A percentile compares a stretch with the other conserved stretches of the same genome.
phyloP scores from a whole-genome alignment of 1,140 invertebrate species.

The Cylas formicarius region DNA sequence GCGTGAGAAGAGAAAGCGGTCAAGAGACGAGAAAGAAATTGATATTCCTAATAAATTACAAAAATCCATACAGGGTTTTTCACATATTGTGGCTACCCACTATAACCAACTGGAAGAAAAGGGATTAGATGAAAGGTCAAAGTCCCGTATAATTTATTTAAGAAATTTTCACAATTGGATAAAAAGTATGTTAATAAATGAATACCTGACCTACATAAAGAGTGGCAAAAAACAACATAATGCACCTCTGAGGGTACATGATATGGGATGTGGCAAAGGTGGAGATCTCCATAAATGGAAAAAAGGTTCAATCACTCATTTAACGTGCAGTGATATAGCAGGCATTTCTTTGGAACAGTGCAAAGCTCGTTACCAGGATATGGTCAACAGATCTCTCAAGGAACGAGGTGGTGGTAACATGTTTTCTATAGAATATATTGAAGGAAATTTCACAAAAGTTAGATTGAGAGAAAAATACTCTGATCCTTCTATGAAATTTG shows the following conservation, averaged over 20 bases:
- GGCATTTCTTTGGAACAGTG: constrained; percentile 86
- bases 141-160: constrained; percentile 87
- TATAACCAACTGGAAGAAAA: constrained; percentile 80
- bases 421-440: constrained; percentile 87
- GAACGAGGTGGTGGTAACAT: constrained; percentile 37
- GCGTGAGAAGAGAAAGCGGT: not conserved
- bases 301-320: constrained; percentile 70
- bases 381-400: constrained; percentile 41
- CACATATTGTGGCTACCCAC: constrained; percentile 68
- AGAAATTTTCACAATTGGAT: constrained; percentile 99
- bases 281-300: constrained; percentile 98
- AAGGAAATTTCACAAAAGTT: constrained; percentile 85
- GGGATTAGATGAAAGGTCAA: constrained; percentile 66
- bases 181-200: constrained; percentile 87
- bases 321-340: constrained; percentile 95
- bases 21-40: no score
- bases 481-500: constrained; percentile 69
- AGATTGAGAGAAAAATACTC: constrained; percentile 63
- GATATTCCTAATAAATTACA: no score
- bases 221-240: constrained; percentile 53
- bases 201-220: constrained; percentile 59
- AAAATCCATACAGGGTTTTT: no score
- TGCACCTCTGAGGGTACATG: constrained; percentile 54
- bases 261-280: constrained; percentile 90
- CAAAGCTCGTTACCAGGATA: constrained; percentile 58